Evolutionary conservation across 2,113 vertebrate genomes (phyloP).

Genomic region (Danionella cerebrum): DNA sequence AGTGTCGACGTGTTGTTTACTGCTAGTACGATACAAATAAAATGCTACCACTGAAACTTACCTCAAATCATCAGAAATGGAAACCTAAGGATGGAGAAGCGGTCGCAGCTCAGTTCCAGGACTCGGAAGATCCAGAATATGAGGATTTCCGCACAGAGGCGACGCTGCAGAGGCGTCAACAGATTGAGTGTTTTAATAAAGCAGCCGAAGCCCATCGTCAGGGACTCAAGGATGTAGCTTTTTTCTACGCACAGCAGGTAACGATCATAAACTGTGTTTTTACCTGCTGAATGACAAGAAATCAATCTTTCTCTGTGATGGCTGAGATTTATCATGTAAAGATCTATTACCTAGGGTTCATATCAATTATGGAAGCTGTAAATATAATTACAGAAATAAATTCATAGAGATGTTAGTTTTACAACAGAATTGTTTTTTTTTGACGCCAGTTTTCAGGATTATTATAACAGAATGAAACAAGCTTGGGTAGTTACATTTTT

Average conservation of each 20-base stretch:
- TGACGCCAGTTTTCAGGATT: too few relatives aligned
- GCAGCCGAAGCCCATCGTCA: slow-evolving; percentile 82
- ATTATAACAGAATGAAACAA: too few relatives aligned
- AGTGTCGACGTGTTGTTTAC: neutral
- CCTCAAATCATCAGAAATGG: slow-evolving; percentile 40
- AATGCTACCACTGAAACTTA: neutral
- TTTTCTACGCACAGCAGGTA: slow-evolving; percentile 88
- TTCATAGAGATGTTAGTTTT: too few relatives aligned
- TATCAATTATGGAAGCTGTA: too few relatives aligned
- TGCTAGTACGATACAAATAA: neutral
- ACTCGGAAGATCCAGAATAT: slow-evolving; percentile 82
- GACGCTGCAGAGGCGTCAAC: slow-evolving; percentile 74
- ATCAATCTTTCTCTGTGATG: too few relatives aligned
- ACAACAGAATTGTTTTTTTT: too few relatives aligned
- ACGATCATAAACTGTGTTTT: neutral
- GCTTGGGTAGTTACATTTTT: too few relatives aligned
- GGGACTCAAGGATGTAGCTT: slow-evolving; percentile 83
- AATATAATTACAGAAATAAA: too few relatives aligned
- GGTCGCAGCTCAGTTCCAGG: slow-evolving; percentile 64
- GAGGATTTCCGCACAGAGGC: slow-evolving; percentile 88
- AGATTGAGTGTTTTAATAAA: slow-evolving; percentile 79
- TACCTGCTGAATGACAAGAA: too few relatives aligned
- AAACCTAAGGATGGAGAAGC: slow-evolving; percentile 35
- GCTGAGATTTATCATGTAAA: too few relatives aligned
- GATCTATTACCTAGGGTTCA: too few relatives aligned